phyloP scores from a whole-genome alignment of 1,140 invertebrate genomes.

The Trialeurodes vaporariorum region DNA sequence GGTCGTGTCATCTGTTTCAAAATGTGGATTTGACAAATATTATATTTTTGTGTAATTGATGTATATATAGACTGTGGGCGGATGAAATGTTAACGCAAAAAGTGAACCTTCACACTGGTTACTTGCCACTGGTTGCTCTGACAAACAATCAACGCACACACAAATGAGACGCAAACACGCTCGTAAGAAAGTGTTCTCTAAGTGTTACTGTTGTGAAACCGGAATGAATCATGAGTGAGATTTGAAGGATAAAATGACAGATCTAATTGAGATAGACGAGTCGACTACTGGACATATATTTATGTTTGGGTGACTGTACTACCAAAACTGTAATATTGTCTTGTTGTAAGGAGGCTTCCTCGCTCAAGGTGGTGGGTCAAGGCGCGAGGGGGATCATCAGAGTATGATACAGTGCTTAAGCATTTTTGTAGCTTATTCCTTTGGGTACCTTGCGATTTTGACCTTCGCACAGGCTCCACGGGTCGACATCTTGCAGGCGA shows the following conservation, averaged over 20 bases:
- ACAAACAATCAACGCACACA: background rate
- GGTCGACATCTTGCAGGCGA: slow-evolving; percentile 10
- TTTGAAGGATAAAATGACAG: background rate
- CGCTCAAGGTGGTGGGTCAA: slow-evolving; percentile 38
- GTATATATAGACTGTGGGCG: too few relatives aligned
- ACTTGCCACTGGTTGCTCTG: background rate
- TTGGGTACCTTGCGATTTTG: slow-evolving; percentile 73
- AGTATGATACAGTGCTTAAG: slow-evolving; percentile 64
- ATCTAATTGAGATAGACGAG: background rate
- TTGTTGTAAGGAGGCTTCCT: slow-evolving; percentile 56
- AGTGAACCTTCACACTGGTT: background rate
- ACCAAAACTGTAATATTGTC: slow-evolving; percentile 88
- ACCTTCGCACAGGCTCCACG: slow-evolving; percentile 45
- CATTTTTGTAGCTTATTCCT: slow-evolving; percentile 70
- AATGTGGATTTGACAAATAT: too few relatives aligned
- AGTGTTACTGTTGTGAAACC: too few relatives aligned
- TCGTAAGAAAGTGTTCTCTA: background rate
- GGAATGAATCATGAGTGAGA: background rate
- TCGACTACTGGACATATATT: background rate
- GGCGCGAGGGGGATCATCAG: slow-evolving; percentile 43
- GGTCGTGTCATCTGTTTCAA: too few relatives aligned
- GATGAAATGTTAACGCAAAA: too few relatives aligned
- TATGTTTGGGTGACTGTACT: slow-evolving; percentile 47
- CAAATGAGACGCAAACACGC: background rate
- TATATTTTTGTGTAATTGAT: too few relatives aligned